These are phyloP conservation scores for Chrysolina oricalcia DNA, from an alignment of 2,888 invertebrate genomes.

Conservation along the genomic window DNA sequence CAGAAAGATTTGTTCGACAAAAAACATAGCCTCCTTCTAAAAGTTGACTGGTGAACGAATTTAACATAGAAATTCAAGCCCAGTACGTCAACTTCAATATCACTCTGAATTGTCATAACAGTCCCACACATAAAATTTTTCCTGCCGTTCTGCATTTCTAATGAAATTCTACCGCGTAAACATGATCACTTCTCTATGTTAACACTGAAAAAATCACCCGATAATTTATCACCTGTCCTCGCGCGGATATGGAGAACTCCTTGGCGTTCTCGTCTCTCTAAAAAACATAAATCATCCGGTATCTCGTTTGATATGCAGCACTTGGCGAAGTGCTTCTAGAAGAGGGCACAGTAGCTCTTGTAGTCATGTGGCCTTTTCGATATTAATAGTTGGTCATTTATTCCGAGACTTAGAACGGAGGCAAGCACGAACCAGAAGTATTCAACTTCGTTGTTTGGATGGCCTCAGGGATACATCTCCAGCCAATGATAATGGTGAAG, in stretches of 20 bases:
- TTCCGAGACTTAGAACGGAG: conserved; percentile 26
- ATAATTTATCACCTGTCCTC: conserved; percentile 16
- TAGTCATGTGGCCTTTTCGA: conserved; percentile 39
- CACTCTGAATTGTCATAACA: too few species aligned
- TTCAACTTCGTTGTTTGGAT: conserved; percentile 12
- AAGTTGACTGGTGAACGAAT: not conserved
- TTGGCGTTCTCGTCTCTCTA: conserved; percentile 2
- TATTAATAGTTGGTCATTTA: conserved; percentile 46
- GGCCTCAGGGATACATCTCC: not conserved
- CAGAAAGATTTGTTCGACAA: too few species aligned
- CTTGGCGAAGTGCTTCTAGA: conserved; percentile 21
- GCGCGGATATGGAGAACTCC: conserved; percentile 23
- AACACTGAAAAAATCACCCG: conserved; percentile 2
- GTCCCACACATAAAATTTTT: not conserved
- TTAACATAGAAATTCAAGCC: not conserved
- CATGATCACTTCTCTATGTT: conserved; percentile 14
- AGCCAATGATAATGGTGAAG: conserved; percentile 13
- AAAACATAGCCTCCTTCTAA: too few species aligned
- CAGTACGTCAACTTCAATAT: not conserved
- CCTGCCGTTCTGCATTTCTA: not conserved
- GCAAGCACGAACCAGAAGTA: conserved; percentile 13
- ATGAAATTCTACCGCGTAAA: conserved; percentile 1
- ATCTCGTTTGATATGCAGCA: conserved; percentile 20
- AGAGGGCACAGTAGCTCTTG: conserved; percentile 39
- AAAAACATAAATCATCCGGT: conserved; percentile 30